Percentiles rank a stretch among this genome's conserved stretches.
Evolutionary conservation across 2,113 vertebrate species (phyloP).

Genomic region (Centropristis striata): DNA sequence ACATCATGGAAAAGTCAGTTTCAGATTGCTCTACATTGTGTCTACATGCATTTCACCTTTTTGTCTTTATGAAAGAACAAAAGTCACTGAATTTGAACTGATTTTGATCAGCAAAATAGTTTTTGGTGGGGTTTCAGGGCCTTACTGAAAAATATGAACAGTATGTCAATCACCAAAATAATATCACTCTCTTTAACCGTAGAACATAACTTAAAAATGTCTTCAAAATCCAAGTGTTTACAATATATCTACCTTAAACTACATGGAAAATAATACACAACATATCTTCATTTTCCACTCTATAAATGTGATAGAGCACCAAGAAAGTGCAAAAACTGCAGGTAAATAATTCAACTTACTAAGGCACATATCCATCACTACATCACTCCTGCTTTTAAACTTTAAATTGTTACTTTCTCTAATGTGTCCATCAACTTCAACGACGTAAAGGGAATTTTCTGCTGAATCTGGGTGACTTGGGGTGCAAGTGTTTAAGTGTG

Average conservation of each 20-base stretch:
- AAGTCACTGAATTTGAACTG: neutral
- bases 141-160: neutral
- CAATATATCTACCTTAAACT: neutral
- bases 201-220: neutral
- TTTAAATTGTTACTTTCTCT: neutral
- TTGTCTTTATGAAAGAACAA: neutral
- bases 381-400: neutral
- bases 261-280: neutral
- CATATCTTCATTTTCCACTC: neutral
- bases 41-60: neutral
- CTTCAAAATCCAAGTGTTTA: neutral
- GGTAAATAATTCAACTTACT: neutral
- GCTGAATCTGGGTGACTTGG: slow-evolving; percentile 25
- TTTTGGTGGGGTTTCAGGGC: neutral
- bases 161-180: neutral
- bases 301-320: neutral
- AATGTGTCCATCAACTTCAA: neutral
- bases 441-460: neutral
- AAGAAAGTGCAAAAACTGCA: neutral
- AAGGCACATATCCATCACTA: neutral
- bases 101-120: neutral
- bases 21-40: too few relatives aligned
- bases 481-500: slow-evolving; percentile 11
- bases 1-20: neutral
- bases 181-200: neutral